Evolutionary conservation across 2,888 invertebrate genomes (phyloP).

Genomic region (Rugalucina vietnamica): DNA sequence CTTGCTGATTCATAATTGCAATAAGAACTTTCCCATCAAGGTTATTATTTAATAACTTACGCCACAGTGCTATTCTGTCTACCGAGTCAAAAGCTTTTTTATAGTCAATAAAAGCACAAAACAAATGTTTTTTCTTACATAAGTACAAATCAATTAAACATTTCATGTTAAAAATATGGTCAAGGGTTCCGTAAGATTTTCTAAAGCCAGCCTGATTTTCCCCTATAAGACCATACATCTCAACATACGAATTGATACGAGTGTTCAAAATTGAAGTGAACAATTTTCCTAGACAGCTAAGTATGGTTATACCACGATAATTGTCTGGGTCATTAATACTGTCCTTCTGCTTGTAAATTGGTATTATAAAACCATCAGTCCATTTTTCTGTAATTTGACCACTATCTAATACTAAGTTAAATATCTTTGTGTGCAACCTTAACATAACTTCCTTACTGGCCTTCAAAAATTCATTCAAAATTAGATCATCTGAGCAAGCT

Average conservation of each 20-base stretch:
- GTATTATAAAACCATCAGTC: not conserved
- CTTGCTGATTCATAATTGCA: not conserved
- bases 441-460: not conserved
- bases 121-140: not conserved
- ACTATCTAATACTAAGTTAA: not conserved
- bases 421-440: not conserved
- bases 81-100: not conserved
- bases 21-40: not conserved
- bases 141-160: not conserved
- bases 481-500: too few relatives aligned
- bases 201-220: not conserved
- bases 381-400: not conserved
- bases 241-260: not conserved
- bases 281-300: not conserved
- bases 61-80: not conserved
- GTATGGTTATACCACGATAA: not conserved
- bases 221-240: not conserved
- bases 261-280: not conserved
- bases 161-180: not conserved
- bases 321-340: too few relatives aligned
- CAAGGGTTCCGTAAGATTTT: not conserved
- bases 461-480: conserved; percentile 2
- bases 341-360: not conserved
- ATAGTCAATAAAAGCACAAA: not conserved
- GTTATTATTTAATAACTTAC: not conserved